Conservation (phyloP, 2,113 vertebrate genomes). For the Haliaeetus leucogaster region DNA sequence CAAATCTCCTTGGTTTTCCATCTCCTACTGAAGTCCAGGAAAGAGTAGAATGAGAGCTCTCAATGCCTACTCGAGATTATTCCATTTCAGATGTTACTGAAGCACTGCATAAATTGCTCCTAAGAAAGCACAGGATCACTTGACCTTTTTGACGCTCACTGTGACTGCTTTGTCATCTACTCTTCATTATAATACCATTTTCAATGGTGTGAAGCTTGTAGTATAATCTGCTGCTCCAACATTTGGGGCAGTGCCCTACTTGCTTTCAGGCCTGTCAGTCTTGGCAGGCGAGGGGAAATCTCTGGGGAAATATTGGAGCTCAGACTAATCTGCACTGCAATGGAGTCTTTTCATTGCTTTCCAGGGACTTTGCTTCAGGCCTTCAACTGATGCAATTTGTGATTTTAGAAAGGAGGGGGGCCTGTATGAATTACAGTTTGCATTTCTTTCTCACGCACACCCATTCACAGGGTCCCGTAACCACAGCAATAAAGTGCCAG, state of each 20-base stretch:
- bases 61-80: background rate
- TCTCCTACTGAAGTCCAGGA: background rate
- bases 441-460: accelerated
- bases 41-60: background rate
- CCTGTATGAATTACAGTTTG: background rate
- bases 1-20: background rate
- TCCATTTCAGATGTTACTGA: background rate
- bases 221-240: background rate
- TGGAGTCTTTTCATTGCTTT: background rate
- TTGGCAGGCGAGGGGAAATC: background rate
- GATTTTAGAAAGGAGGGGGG: background rate
- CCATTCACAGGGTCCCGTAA: background rate
- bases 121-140: background rate
- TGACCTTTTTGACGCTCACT: background rate
- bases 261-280: background rate
- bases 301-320: background rate
- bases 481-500: background rate
- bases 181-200: background rate
- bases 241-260: background rate
- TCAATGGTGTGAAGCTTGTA: background rate
- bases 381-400: background rate
- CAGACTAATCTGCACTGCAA: background rate
- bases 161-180: background rate
- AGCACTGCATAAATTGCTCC: background rate
- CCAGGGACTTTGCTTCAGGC: background rate